Conservation (phyloP, 2,113 vertebrate genomes). For the Copsychus sechellarum region DNA sequence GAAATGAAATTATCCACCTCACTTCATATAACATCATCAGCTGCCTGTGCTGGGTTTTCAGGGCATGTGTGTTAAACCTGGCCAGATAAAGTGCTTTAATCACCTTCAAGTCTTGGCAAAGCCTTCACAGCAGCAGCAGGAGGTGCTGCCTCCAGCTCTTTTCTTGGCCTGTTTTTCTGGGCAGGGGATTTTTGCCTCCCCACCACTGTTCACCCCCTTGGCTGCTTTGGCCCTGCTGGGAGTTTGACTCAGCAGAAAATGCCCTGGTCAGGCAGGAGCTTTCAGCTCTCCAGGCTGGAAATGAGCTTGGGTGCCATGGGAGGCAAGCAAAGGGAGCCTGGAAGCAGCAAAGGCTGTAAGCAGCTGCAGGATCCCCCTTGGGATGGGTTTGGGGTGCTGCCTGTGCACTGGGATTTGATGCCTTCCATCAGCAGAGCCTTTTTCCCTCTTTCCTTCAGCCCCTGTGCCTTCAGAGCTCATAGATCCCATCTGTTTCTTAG, state of each 20-base stretch:
- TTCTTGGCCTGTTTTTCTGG: not conserved
- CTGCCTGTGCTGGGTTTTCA: not conserved
- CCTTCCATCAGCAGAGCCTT: not conserved
- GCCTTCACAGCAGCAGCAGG: not conserved
- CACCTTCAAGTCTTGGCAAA: not conserved
- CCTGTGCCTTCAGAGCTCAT: not conserved
- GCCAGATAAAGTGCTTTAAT: not conserved
- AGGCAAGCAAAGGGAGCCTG: not conserved
- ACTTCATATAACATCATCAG: accelerated
- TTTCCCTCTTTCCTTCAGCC: not conserved
- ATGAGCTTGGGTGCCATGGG: not conserved
- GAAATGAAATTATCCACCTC: not conserved
- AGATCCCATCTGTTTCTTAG: not conserved
- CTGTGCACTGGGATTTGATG: not conserved
- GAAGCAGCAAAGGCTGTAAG: not conserved
- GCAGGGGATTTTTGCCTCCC: not conserved
- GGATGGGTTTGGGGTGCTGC: not conserved
- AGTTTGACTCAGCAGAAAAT: not conserved
- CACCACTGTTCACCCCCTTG: not conserved
- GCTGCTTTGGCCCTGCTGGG: not conserved
- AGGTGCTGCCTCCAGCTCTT: not conserved
- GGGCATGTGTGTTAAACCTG: not conserved
- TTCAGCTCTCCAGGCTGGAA: accelerated
- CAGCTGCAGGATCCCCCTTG: accelerated
- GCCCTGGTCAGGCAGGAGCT: not conserved